Conservation (phyloP, 2,113 vertebrate species). For the Rissa tridactyla region DNA sequence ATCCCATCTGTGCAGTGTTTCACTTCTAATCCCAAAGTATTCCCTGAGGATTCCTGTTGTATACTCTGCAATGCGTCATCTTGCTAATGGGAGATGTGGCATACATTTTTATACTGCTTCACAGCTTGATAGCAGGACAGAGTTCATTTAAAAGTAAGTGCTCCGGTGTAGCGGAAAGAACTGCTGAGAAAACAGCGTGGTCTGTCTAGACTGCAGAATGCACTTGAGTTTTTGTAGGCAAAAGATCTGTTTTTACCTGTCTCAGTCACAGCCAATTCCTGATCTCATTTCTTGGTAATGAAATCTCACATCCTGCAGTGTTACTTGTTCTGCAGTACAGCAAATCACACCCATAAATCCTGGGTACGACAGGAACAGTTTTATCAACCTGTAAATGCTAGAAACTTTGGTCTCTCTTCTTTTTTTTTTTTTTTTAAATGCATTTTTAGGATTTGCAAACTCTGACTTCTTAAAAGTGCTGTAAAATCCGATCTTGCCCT, state of each 20-base stretch:
- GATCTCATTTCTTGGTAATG: conserved; percentile 39
- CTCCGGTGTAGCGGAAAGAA: conserved; percentile 3
- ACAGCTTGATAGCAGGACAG: background rate
- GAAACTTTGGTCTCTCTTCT: background rate
- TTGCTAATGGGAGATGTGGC: background rate
- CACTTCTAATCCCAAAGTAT: conserved; percentile 73
- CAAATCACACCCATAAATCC: conserved; percentile 22
- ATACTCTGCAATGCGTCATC: conserved; percentile 56
- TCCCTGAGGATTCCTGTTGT: conserved; percentile 59
- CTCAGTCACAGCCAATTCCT: conserved; percentile 32
- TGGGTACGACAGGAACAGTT: background rate
- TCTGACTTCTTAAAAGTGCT: background rate
- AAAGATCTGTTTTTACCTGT: conserved; percentile 51
- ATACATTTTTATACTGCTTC: conserved; percentile 19
- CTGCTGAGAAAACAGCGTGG: conserved; percentile 22
- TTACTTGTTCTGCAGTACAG: conserved; percentile 25
- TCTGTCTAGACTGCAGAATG: background rate
- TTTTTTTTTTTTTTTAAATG: background rate
- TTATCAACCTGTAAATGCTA: background rate
- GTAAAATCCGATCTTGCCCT: background rate
- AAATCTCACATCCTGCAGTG: conserved; percentile 19
- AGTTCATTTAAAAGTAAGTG: conserved; percentile 6
- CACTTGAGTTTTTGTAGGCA: conserved; percentile 7
- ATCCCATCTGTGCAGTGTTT: conserved; percentile 76
- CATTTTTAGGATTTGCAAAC: background rate